Evolutionary conservation across 1,140 invertebrate species (phyloP).

Genomic region (Panulirus ornatus): DNA sequence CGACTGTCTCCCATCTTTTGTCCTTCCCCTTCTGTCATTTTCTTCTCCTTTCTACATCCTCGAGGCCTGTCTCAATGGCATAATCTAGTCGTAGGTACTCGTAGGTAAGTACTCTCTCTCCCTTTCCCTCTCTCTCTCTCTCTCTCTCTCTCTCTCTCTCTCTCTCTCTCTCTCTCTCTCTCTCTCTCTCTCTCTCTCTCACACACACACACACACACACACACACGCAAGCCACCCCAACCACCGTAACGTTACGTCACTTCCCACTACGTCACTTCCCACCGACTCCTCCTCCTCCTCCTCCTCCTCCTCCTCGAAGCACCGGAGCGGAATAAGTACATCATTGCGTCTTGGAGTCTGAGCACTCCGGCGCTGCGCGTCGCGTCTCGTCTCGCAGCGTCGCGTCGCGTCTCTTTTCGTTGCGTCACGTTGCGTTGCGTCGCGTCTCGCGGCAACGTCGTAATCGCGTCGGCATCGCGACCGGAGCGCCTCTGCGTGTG

Average conservation of each 20-base stretch:
- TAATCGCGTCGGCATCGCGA: no score
- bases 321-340: no score
- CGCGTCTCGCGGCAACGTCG: no score
- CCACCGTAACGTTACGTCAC: no score
- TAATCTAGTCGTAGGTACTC: no score
- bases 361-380: background rate
- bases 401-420: background rate
- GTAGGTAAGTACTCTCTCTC: background rate
- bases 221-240: no score
- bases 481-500: no score
- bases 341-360: no score
- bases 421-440: background rate
- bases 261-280: no score
- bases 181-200: background rate
- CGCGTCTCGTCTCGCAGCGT: background rate
- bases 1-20: background rate
- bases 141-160: conserved; percentile 17
- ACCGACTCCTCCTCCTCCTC: no score
- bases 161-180: background rate
- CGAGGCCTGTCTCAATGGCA: background rate
- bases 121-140: conserved; percentile 13
- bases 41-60: background rate
- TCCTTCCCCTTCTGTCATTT: background rate
- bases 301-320: no score
- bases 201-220: conserved; percentile 6